Percentiles rank a stretch among this genome's conserved stretches.
These are phyloP conservation scores for Euplagia quadripunctaria DNA, from an alignment of 2,888 invertebrate species.

Conservation along the genomic window DNA sequence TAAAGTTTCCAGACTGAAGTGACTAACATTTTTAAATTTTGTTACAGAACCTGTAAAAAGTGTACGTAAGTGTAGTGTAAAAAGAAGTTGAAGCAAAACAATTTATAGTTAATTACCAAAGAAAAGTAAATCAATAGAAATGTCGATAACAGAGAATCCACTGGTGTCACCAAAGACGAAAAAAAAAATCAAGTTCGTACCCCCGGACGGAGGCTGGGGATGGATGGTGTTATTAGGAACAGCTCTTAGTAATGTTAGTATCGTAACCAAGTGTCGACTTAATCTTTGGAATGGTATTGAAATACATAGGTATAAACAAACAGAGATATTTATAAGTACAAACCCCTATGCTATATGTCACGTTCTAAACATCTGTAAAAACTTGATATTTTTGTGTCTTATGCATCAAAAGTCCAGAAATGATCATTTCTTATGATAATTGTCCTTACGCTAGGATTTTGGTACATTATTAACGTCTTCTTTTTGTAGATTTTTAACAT, in stretches of 20 bases:
- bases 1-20: not conserved
- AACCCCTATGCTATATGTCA: too few species aligned
- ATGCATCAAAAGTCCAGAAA: too few species aligned
- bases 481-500: constrained; percentile 89
- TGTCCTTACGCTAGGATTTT: not conserved
- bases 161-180: constrained; percentile 51
- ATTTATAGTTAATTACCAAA: not conserved
- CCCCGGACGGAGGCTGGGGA: constrained; percentile 92
- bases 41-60: not conserved
- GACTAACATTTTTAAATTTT: not conserved
- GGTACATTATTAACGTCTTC: constrained; percentile 8
- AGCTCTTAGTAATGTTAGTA: constrained; percentile 89
- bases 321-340: too few species aligned
- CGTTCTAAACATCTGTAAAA: too few species aligned
- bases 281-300: too few species aligned
- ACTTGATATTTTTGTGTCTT: too few species aligned
- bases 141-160: not conserved
- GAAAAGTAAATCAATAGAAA: not conserved
- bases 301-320: too few species aligned
- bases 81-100: not conserved
- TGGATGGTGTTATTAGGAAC: constrained; percentile 91
- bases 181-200: constrained; percentile 74
- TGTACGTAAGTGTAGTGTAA: not conserved
- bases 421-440: too few species aligned
- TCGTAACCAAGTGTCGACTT: not conserved